A percentile compares a stretch with the other conserved stretches of the same genome.
Evolutionary conservation across 2,888 invertebrate species (phyloP).

Genomic region (Mycalesis mineus): DNA sequence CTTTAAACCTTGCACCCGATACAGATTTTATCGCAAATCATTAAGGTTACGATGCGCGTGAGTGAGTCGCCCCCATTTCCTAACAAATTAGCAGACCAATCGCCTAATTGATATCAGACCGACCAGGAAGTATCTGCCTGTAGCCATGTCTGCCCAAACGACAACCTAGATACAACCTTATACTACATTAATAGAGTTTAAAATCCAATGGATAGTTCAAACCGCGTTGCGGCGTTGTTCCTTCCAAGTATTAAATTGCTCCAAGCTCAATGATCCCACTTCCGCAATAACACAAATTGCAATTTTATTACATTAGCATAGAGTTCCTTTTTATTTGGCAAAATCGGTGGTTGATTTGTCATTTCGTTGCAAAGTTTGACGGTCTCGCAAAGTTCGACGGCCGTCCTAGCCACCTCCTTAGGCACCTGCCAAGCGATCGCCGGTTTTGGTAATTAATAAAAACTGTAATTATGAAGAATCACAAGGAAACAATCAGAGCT

Average conservation of each 20-base stretch:
- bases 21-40: conserved; percentile 31
- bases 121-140: conserved; percentile 65
- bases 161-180: conserved; percentile 34
- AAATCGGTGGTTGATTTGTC: conserved; percentile 37
- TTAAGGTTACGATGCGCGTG: conserved; percentile 45
- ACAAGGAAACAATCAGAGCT: conserved; percentile 43
- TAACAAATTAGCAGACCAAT: conserved; percentile 67
- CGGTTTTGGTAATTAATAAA: conserved; percentile 70
- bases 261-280: conserved; percentile 73
- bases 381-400: conserved; percentile 60
- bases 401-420: conserved; percentile 68
- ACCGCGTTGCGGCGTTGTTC: conserved; percentile 43
- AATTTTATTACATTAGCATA: conserved; percentile 37
- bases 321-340: conserved; percentile 37
- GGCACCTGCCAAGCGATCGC: conserved; percentile 49
- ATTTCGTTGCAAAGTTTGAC: conserved; percentile 34
- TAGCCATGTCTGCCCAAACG: conserved; percentile 39
- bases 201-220: conserved; percentile 26
- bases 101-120: conserved; percentile 68
- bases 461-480: conserved; percentile 53
- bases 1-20: conserved; percentile 24
- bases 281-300: conserved; percentile 40
- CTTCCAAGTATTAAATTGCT: conserved; percentile 54
- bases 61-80: conserved; percentile 60
- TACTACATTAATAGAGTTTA: conserved; percentile 25